These are phyloP conservation scores for Stenichneumon culpator DNA, from an alignment of 2,888 invertebrate species.

Conservation along the genomic window DNA sequence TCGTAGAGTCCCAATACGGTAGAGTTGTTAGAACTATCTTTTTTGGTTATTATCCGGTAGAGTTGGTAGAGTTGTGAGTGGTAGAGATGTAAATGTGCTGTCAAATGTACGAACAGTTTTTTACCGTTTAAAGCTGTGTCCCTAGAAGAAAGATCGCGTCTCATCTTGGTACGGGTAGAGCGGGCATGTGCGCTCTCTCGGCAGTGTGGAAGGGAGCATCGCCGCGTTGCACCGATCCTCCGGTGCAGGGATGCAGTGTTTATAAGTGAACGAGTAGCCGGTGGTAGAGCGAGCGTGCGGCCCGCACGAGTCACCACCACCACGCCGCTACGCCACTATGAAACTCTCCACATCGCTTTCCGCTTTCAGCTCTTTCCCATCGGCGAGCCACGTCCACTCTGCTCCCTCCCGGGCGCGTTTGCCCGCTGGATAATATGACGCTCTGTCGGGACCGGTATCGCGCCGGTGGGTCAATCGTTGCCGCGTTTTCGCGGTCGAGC, in stretches of 20 bases:
- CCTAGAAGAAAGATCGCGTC: neutral
- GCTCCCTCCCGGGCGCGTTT: constrained; percentile 34
- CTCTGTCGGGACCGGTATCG: constrained; percentile 63
- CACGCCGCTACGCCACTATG: neutral
- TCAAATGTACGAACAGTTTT: neutral
- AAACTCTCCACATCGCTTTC: constrained; percentile 33
- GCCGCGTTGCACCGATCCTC: neutral
- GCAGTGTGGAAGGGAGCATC: neutral
- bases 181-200: constrained; percentile 12
- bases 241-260: constrained; percentile 21
- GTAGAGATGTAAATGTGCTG: too few species aligned
- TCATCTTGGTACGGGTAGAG: constrained; percentile 11
- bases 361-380: constrained; percentile 31
- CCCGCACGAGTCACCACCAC: constrained; percentile 33
- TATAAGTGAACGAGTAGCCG: constrained; percentile 12
- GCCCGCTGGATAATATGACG: constrained; percentile 52
- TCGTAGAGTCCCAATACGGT: too few species aligned
- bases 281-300: constrained; percentile 31
- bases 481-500: constrained; percentile 82
- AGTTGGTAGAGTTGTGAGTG: too few species aligned
- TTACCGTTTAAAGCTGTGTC: neutral
- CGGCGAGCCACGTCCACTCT: constrained; percentile 6
- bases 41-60: too few species aligned
- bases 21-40: too few species aligned
- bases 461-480: constrained; percentile 81